A percentile compares a stretch with the other conserved stretches of the same genome.
Evolutionary conservation across 1,140 invertebrate species (phyloP).

Genomic region (Uloborus diversus): DNA sequence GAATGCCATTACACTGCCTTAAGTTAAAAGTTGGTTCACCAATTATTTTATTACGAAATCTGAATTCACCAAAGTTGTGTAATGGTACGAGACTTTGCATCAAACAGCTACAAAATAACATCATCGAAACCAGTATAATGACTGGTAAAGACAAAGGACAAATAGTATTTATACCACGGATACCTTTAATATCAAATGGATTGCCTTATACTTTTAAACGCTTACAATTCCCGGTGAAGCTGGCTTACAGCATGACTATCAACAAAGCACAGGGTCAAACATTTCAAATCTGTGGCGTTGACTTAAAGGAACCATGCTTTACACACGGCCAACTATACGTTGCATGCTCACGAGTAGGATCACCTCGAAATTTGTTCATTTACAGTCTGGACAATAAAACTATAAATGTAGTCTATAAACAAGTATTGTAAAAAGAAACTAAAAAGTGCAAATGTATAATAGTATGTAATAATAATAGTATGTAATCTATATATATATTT

Average conservation of each 20-base stretch:
- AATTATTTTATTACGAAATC: slow-evolving; percentile 67
- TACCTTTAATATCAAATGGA: slow-evolving; percentile 65
- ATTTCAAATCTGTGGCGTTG: background rate
- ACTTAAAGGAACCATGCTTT: background rate
- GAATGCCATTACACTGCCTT: background rate
- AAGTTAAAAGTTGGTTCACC: slow-evolving; percentile 47
- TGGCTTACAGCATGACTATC: background rate
- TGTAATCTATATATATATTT: no score
- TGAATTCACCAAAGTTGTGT: slow-evolving; percentile 65
- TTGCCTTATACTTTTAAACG: slow-evolving; percentile 56
- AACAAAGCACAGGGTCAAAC: background rate
- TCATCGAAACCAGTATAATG: slow-evolving; percentile 66
- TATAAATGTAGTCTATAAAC: no score
- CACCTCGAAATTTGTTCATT: background rate
- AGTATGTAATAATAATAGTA: no score
- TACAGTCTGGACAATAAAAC: background rate
- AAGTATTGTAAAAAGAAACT: no score
- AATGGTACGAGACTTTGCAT: slow-evolving; percentile 63
- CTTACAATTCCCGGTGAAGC: slow-evolving; percentile 59
- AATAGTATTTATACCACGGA: slow-evolving; percentile 64
- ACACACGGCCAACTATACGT: background rate
- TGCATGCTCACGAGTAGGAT: background rate
- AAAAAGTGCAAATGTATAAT: no score
- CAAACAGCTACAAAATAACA: slow-evolving; percentile 48
- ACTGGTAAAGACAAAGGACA: slow-evolving; percentile 66